A percentile compares a stretch with the other conserved stretches of the same genome.
phyloP scores from a whole-genome alignment of 2,113 vertebrate species.

The Neodontobutis hainanensis region DNA sequence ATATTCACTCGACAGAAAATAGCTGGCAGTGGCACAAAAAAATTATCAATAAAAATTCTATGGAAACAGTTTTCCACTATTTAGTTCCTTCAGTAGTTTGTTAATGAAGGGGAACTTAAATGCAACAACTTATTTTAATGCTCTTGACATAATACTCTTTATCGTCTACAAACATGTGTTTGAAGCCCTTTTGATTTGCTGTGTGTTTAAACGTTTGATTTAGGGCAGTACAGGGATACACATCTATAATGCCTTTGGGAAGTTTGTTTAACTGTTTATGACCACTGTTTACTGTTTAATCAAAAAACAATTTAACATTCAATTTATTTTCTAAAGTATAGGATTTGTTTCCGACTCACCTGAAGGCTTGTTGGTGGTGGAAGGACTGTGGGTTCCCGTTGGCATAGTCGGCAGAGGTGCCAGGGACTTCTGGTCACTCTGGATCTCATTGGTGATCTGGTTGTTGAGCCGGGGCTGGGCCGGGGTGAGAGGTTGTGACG shows the following conservation, averaged over 20 bases:
- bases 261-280: too few species aligned
- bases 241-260: conserved; percentile 54
- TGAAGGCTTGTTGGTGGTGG: conserved; percentile 91
- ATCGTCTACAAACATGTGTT: conserved; percentile 37
- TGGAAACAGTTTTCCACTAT: conserved; percentile 33
- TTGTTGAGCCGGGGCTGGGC: conserved; percentile 85
- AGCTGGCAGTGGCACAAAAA: conserved; percentile 36
- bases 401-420: conserved; percentile 89
- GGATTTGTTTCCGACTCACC: conserved; percentile 80
- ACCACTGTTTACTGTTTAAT: not conserved
- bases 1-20: conserved; percentile 44
- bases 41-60: conserved; percentile 59
- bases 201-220: conserved; percentile 45
- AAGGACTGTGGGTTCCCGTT: conserved; percentile 86
- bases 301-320: not conserved
- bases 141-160: conserved; percentile 18
- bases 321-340: not conserved
- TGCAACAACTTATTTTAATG: conserved; percentile 20
- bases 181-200: conserved; percentile 31
- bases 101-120: conserved; percentile 31
- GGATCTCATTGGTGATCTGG: conserved; percentile 97
- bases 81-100: conserved; percentile 23
- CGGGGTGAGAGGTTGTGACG: conserved; percentile 79
- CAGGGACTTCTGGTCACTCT: conserved; percentile 91
- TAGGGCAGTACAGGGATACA: conserved; percentile 50